Percentiles rank a stretch among this genome's conserved stretches.
phyloP scores from a whole-genome alignment of 2,797 vertebrate species.

The Enteromius trimaculatus region DNA sequence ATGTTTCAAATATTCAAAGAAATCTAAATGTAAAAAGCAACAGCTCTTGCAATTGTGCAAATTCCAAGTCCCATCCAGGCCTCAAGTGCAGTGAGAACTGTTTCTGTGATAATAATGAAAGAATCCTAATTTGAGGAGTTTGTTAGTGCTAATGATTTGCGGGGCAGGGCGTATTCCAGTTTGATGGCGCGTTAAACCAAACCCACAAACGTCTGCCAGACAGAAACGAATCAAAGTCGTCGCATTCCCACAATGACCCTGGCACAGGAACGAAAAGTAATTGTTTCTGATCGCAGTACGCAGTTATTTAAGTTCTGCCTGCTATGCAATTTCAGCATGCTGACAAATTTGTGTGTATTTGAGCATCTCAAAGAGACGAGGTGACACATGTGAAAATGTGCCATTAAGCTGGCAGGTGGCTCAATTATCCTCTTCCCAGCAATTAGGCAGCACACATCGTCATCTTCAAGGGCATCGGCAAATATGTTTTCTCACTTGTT shows the following conservation, averaged over 20 bases:
- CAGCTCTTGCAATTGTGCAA: not conserved
- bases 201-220: constrained; percentile 31
- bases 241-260: constrained; percentile 26
- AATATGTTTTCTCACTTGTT: constrained; percentile 62
- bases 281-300: constrained; percentile 43
- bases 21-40: not conserved
- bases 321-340: constrained; percentile 48
- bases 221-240: constrained; percentile 32
- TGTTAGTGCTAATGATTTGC: constrained; percentile 17
- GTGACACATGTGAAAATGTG: constrained; percentile 62
- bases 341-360: constrained; percentile 58
- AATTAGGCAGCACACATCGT: constrained; percentile 63
- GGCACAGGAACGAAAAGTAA: constrained; percentile 42
- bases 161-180: constrained; percentile 4
- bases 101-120: constrained; percentile 18
- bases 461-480: constrained; percentile 61
- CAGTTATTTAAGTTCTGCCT: constrained; percentile 46
- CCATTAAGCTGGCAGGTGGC: constrained; percentile 64
- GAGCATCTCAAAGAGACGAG: constrained; percentile 56
- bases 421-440: constrained; percentile 65
- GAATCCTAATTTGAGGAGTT: not conserved
- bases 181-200: not conserved
- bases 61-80: not conserved
- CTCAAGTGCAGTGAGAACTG: not conserved
- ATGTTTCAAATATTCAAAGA: not conserved